Conservation (phyloP, 1,140 invertebrate genomes). For the Drosophila grimshawi region DNA sequence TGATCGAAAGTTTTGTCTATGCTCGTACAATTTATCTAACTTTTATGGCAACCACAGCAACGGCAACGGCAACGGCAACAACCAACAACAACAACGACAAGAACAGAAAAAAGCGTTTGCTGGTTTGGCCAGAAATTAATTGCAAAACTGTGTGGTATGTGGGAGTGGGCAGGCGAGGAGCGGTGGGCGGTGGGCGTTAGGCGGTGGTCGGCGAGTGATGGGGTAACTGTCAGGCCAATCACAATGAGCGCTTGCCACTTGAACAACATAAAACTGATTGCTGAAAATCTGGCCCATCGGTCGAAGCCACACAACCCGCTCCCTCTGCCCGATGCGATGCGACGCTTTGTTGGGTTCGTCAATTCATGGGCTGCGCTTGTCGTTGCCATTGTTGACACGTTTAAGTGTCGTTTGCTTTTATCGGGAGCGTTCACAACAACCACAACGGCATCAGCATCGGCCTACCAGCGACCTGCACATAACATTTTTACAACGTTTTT, state of each 20-base stretch:
- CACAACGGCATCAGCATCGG: conserved; percentile 18
- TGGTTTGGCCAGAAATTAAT: conserved; percentile 78
- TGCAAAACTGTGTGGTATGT: conserved; percentile 75
- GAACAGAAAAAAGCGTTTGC: conserved; percentile 31
- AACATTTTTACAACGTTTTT: conserved; percentile 81
- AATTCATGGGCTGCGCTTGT: conserved; percentile 73
- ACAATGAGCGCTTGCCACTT: conserved; percentile 70
- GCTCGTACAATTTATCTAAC: conserved; percentile 79
- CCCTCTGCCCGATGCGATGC: conserved; percentile 17
- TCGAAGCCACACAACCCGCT: conserved; percentile 17
- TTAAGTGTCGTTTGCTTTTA: conserved; percentile 82
- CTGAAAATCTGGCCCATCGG: conserved; percentile 68
- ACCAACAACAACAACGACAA: conserved; percentile 37
- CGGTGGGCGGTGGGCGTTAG: not conserved
- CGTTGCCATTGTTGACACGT: conserved; percentile 78
- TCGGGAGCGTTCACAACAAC: conserved; percentile 64
- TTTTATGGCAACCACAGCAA: conserved; percentile 70
- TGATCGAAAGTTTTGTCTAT: conserved; percentile 82
- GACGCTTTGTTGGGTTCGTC: conserved; percentile 60
- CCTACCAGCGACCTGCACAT: conserved; percentile 61
- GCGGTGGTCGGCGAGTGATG: conserved; percentile 7
- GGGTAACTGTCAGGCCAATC: conserved; percentile 57
- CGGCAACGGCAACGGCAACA: conserved; percentile 42
- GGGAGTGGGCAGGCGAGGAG: conserved; percentile 6
- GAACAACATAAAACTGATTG: conserved; percentile 81